Evolutionary conservation across 2,113 vertebrate genomes (phyloP).

Genomic region (Nesogale talazaci): DNA sequence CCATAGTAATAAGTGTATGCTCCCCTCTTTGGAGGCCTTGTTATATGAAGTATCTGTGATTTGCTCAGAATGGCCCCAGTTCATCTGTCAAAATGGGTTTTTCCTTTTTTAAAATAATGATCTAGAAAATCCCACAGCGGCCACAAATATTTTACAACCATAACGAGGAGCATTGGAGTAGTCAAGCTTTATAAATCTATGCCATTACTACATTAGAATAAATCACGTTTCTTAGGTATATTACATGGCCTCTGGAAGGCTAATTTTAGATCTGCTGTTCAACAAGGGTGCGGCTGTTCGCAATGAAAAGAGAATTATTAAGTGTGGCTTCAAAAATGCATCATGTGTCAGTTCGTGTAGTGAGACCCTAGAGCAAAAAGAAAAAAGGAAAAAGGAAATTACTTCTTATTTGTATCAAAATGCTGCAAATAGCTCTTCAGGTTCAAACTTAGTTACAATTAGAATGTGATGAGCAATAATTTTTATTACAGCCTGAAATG

Average conservation of each 20-base stretch:
- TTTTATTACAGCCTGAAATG: conserved; percentile 75
- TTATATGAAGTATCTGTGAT: conserved; percentile 97
- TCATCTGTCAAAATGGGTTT: conserved; percentile 99
- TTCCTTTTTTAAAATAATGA: conserved; percentile 99
- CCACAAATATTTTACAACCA: conserved; percentile 92
- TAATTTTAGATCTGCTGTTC: conserved; percentile 87
- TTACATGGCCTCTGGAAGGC: conserved; percentile 86
- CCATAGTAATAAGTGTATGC: conserved; percentile 96
- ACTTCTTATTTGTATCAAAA: conserved; percentile 88
- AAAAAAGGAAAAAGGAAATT: conserved; percentile 80
- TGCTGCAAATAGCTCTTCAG: conserved; percentile 83
- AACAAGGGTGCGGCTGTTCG: conserved; percentile 88
- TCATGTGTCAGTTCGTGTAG: conserved; percentile 88
- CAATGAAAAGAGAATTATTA: conserved; percentile 90
- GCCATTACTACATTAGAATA: conserved; percentile 92
- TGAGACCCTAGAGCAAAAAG: conserved; percentile 88
- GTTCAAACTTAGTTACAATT: conserved; percentile 86
- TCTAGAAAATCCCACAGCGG: conserved; percentile 94
- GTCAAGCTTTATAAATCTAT: conserved; percentile 91
- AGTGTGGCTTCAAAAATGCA: conserved; percentile 91
- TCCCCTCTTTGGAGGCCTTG: conserved; percentile 99
- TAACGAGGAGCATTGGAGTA: conserved; percentile 90
- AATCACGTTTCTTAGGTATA: conserved; percentile 89
- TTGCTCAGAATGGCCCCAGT: conserved; percentile 94
- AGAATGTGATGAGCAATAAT: conserved; percentile 79